A percentile compares a stretch with the other conserved stretches of the same genome.
Conservation (phyloP, 2,888 invertebrate genomes). For the Mechanitis messenoides region DNA sequence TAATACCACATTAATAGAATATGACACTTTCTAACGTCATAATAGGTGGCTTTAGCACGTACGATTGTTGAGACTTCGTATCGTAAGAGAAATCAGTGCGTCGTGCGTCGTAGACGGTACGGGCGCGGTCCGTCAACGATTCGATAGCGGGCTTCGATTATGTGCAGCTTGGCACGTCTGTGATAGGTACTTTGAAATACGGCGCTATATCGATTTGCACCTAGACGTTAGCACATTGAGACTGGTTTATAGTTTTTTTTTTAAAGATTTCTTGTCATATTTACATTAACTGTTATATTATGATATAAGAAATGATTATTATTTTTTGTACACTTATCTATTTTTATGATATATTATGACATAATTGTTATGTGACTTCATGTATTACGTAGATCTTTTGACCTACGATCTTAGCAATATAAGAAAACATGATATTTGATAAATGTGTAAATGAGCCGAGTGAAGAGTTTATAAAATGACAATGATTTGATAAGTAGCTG, state of each 20-base stretch:
- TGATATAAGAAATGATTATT: too few species aligned
- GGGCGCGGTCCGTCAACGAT: constrained; percentile 31
- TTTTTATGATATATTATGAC: too few species aligned
- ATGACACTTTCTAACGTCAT: background rate
- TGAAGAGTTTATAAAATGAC: background rate
- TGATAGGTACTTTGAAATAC: constrained; percentile 29
- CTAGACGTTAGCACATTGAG: constrained; percentile 32
- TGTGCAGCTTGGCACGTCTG: constrained; percentile 10
- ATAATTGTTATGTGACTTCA: too few species aligned
- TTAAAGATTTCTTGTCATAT: background rate
- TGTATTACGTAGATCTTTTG: too few species aligned
- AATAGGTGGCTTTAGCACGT: constrained; percentile 17
- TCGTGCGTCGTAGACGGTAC: background rate
- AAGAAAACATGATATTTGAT: too few species aligned
- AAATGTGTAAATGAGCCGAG: too few species aligned
- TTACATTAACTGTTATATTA: background rate
- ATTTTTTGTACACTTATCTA: too few species aligned
- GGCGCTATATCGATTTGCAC: constrained; percentile 28
- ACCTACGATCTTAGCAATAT: too few species aligned
- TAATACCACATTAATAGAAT: background rate
- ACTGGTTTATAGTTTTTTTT: constrained; percentile 33
- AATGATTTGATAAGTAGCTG: background rate
- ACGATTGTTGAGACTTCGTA: constrained; percentile 38
- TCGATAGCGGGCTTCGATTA: constrained; percentile 19
- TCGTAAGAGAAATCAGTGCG: background rate